Conservation (phyloP, 2,113 vertebrate species). For the Cryptotis parvus region DNA sequence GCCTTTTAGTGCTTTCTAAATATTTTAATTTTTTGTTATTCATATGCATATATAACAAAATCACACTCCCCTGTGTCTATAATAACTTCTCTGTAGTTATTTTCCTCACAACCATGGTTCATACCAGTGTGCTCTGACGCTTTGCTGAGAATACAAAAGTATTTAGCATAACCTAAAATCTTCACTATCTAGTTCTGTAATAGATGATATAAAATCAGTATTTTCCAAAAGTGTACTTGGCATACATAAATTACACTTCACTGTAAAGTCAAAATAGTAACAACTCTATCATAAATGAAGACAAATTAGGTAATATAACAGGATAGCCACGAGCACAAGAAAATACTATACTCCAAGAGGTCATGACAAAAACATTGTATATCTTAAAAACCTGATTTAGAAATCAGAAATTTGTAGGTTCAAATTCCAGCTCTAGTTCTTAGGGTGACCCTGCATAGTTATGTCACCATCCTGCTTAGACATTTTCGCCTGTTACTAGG, state of each 20-base stretch:
- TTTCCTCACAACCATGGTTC: neutral
- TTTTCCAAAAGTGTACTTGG: constrained; percentile 27
- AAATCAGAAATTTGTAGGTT: neutral
- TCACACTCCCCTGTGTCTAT: neutral
- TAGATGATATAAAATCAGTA: neutral
- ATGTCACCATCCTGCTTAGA: too few species aligned
- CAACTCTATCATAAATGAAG: neutral
- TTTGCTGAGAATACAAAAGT: neutral
- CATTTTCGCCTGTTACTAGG: neutral
- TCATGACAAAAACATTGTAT: neutral
- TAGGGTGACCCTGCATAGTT: neutral
- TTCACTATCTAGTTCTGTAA: neutral
- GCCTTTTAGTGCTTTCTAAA: neutral
- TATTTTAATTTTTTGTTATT: neutral
- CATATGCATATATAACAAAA: neutral
- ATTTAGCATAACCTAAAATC: neutral
- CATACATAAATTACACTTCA: neutral
- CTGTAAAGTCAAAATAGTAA: neutral
- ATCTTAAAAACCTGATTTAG: neutral
- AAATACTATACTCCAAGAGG: neutral
- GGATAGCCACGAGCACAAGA: neutral
- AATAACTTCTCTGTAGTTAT: neutral
- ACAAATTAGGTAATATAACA: neutral
- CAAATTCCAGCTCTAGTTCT: neutral
- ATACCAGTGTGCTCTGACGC: neutral